These are phyloP conservation scores for Heliconius ethilla DNA, from an alignment of 2,888 invertebrate species.

Conservation along the genomic window DNA sequence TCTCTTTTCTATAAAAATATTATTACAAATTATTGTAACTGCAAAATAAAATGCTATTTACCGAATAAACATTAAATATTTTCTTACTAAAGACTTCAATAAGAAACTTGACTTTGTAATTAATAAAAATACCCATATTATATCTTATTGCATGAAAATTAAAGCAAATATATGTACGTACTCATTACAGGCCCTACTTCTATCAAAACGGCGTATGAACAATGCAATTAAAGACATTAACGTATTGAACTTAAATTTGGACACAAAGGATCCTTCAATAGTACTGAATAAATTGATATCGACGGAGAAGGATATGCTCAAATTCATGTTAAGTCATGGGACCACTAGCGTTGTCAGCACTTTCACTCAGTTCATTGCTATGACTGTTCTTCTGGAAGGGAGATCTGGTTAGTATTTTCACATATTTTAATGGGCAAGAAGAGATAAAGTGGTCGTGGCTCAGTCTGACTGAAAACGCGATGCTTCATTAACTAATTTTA, in stretches of 20 bases:
- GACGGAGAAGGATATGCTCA: slow-evolving; percentile 48
- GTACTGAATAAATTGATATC: slow-evolving; percentile 62
- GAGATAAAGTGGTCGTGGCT: background rate
- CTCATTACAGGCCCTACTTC: background rate
- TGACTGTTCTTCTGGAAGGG: slow-evolving; percentile 79
- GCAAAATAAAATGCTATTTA: background rate
- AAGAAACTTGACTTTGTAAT: background rate
- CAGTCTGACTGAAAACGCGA: background rate
- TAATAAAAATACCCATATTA: background rate
- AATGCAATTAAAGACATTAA: slow-evolving; percentile 57
- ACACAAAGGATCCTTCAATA: slow-evolving; percentile 51
- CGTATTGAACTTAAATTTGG: slow-evolving; percentile 58
- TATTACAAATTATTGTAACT: background rate
- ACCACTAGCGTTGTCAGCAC: slow-evolving; percentile 74
- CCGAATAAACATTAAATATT: background rate
- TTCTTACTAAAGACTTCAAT: background rate
- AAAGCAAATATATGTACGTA: background rate
- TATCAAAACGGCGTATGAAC: slow-evolving; percentile 57
- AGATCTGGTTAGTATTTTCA: slow-evolving; percentile 60
- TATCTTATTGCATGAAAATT: background rate
- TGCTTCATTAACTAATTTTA: background rate
- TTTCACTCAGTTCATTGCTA: slow-evolving; percentile 79
- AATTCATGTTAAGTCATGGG: slow-evolving; percentile 67
- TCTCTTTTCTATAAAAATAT: background rate
- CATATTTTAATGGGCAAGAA: background rate